Evolutionary conservation across 2,113 vertebrate species (phyloP).

Genomic region (Cacatua alba): DNA sequence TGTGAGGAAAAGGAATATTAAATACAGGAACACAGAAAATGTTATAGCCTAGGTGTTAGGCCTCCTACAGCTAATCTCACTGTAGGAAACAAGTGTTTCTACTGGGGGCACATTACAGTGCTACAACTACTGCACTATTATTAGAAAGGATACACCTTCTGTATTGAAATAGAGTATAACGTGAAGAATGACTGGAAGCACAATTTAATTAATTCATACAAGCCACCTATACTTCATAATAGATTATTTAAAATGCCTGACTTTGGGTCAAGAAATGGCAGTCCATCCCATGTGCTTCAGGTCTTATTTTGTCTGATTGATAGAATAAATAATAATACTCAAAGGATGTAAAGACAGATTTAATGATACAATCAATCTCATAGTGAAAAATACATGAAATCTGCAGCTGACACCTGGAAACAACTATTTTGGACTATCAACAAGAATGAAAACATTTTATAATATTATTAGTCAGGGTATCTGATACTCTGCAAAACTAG

Average conservation of each 20-base stretch:
- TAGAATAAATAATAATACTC: neutral
- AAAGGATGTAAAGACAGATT: neutral
- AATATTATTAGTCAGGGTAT: neutral
- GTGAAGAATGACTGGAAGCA: neutral
- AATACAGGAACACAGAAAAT: neutral
- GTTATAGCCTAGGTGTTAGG: neutral
- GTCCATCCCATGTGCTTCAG: neutral
- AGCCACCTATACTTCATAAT: neutral
- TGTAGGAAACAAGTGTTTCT: neutral
- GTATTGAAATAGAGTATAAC: neutral
- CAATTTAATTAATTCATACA: neutral
- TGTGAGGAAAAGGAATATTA: neutral
- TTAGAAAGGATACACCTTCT: neutral
- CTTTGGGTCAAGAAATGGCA: neutral
- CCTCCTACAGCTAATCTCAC: neutral
- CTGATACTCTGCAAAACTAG: neutral
- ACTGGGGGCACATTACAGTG: neutral
- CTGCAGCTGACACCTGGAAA: neutral
- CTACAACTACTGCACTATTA: neutral
- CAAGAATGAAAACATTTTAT: neutral
- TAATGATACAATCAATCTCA: neutral
- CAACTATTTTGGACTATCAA: neutral
- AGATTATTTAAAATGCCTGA: neutral
- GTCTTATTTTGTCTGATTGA: neutral
- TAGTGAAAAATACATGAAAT: neutral